Conservation (phyloP, 2,113 vertebrate genomes). For the Pseudopodoces humilis region DNA sequence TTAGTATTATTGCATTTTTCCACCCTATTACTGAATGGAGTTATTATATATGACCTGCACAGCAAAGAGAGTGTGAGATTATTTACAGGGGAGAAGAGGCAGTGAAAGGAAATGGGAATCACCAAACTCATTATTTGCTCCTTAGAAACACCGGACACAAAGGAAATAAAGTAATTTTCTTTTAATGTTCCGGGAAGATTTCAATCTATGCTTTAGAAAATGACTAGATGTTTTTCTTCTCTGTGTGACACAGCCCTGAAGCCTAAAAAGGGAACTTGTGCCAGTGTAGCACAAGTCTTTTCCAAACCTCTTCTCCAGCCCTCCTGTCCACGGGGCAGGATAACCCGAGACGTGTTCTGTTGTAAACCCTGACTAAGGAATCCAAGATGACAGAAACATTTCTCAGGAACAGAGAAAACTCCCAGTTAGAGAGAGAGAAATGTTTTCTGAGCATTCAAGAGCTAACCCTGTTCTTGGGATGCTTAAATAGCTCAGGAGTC, state of each 20-base stretch:
- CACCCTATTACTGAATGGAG: background rate
- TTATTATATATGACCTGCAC: background rate
- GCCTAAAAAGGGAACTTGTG: background rate
- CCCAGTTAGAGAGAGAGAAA: background rate
- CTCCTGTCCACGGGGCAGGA: fast-evolving
- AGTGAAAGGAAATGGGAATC: background rate
- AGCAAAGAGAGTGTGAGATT: background rate
- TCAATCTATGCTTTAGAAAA: background rate
- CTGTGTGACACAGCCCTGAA: background rate
- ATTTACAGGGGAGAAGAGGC: background rate
- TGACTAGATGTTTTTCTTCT: background rate
- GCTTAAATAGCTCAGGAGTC: background rate
- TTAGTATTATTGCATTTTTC: background rate
- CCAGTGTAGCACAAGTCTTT: background rate
- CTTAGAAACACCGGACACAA: background rate
- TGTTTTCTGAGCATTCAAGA: background rate
- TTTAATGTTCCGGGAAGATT: background rate
- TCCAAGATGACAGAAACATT: background rate
- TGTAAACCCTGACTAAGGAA: background rate
- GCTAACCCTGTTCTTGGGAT: background rate
- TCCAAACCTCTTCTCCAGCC: background rate
- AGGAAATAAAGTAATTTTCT: background rate
- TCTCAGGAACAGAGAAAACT: background rate
- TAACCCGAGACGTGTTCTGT: fast-evolving
- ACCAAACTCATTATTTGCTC: fast-evolving